Evolutionary conservation across 2,888 invertebrate genomes (phyloP).

Genomic region (Lydus trimaculatus): DNA sequence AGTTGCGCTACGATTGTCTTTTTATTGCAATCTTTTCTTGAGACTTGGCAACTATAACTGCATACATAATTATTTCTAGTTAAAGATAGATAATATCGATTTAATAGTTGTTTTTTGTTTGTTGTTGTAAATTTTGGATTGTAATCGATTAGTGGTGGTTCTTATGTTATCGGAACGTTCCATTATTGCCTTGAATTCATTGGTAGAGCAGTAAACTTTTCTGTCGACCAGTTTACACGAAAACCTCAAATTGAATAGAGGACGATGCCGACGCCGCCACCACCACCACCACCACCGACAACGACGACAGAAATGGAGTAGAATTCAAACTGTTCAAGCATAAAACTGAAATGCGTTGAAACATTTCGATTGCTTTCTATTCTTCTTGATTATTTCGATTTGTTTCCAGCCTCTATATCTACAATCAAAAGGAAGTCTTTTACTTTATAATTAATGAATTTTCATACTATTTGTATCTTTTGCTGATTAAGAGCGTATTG

Average conservation of each 20-base stretch:
- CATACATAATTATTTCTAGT: not conserved
- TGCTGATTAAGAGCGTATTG: too few species aligned
- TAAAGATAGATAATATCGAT: not conserved
- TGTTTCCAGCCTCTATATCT: not conserved
- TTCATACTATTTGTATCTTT: not conserved
- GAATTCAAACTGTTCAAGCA: conserved; percentile 8
- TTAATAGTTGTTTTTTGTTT: not conserved
- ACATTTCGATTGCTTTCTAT: not conserved
- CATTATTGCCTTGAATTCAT: not conserved
- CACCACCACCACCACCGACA: too few species aligned
- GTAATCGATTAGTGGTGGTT: not conserved
- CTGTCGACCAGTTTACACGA: conserved; percentile 1
- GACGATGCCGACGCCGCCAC: not conserved
- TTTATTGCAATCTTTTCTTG: not conserved
- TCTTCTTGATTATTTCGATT: not conserved
- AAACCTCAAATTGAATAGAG: conserved; percentile 6
- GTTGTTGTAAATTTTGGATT: not conserved
- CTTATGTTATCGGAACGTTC: not conserved
- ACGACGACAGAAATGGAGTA: not conserved
- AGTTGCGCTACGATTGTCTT: not conserved
- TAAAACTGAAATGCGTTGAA: conserved; percentile 8
- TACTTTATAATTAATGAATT: not conserved
- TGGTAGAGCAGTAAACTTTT: not conserved
- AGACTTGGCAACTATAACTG: not conserved
- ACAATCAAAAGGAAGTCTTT: not conserved